These are phyloP conservation scores for Triplophysa bombifrons DNA, from an alignment of 2,797 vertebrate genomes.

Conservation along the genomic window DNA sequence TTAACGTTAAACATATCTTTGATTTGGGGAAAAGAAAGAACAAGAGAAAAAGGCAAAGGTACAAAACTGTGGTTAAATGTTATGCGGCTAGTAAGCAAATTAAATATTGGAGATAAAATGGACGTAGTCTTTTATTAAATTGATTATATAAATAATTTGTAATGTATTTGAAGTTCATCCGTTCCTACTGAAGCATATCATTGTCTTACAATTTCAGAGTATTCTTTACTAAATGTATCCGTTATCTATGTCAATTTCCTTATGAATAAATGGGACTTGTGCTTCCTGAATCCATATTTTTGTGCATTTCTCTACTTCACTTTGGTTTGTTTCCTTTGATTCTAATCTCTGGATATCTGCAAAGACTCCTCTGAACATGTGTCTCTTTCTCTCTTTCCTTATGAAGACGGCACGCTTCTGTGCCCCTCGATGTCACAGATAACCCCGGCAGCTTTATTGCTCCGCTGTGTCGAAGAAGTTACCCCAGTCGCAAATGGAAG, in stretches of 20 bases:
- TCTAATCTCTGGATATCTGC: slow-evolving; percentile 18
- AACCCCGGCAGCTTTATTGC: slow-evolving; percentile 69
- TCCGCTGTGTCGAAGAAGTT: slow-evolving; percentile 73
- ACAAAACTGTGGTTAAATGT: neutral
- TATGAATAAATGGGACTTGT: neutral
- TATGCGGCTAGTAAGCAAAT: neutral
- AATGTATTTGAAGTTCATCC: neutral
- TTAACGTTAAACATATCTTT: neutral
- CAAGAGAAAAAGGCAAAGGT: neutral
- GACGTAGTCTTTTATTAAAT: neutral
- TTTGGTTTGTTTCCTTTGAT: slow-evolving; percentile 13
- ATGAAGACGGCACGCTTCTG: slow-evolving; percentile 72
- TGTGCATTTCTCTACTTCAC: neutral
- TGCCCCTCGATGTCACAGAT: slow-evolving; percentile 73
- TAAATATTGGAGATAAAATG: neutral
- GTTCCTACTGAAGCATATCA: too few relatives aligned
- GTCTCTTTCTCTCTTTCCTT: slow-evolving; percentile 59
- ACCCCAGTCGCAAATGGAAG: slow-evolving; percentile 80
- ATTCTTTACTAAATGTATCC: too few relatives aligned
- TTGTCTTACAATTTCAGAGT: too few relatives aligned
- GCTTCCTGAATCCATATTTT: slow-evolving; percentile 1
- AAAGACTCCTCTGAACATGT: slow-evolving; percentile 37
- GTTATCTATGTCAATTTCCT: too few relatives aligned
- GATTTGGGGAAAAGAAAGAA: neutral
- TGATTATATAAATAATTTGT: neutral